Evolutionary conservation across 2,888 invertebrate genomes (phyloP), one percentile per base, ranked within the genome.

Genomic region (Pseudoips prasinana): DNA sequence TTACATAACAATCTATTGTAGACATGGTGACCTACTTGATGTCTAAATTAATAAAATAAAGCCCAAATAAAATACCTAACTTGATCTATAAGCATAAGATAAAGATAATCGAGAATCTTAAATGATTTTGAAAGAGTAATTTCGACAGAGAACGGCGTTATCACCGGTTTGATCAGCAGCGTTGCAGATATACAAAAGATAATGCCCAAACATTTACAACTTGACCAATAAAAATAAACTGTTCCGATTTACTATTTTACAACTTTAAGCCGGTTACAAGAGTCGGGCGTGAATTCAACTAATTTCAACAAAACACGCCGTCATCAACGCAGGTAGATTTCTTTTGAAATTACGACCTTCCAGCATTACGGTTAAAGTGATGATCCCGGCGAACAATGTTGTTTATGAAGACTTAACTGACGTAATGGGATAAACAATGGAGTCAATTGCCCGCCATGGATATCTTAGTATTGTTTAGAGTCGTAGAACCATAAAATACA

Each of bases 351-450:
- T 17, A 39, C 36, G 50, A 52, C 70, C 67, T 69, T 65, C 55
- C 49, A 46, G 49, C 39, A 48, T 64, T 76, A 68, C 84, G 73
- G 85, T 85, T 85, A 83, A 74, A 62, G 62, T 69, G 81, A 63
- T 84, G 72, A 84, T 85, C 81, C 75, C 72, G 57, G 79, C 80
- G 14, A 56, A 59, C 66, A 56, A 52, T 60, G 49, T 66, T 64
- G 69, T 71, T 65, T 64, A 61, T 38, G 34, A 30, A 28, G 60
- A 64, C 58, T 74, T 70, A 73, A 73, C 62, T 84, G 79, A 86
- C 82, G 85, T 85, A 87, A 86, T 75, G 60, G 66, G 69, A 79
- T 82, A 79, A 81, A 85, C 80, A 86, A 86, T 72, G 43, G 56
- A 33, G 38, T 41, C 27, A 35, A 46, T 35, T 50, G 44, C 39